phyloP scores from a whole-genome alignment of 2,797 vertebrate species.

The Mareca strepera region DNA sequence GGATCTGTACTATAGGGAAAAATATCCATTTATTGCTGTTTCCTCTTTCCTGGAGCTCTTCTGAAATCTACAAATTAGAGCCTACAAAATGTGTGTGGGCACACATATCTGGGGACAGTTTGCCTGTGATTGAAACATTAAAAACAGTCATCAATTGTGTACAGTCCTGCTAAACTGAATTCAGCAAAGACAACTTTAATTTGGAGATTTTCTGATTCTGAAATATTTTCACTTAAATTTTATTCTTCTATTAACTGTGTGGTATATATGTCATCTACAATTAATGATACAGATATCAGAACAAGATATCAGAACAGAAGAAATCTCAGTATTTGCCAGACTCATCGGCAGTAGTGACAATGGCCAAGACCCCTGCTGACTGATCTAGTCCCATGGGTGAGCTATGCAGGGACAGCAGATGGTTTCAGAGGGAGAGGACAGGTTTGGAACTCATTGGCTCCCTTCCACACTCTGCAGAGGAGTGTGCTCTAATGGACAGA shows the following conservation, averaged over 20 bases:
- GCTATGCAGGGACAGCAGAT: neutral
- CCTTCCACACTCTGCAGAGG: neutral
- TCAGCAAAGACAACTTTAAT: neutral
- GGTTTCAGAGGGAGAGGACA: neutral
- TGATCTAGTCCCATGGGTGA: neutral
- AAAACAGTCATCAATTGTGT: neutral
- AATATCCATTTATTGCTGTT: neutral
- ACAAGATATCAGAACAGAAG: neutral
- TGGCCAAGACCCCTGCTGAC: neutral
- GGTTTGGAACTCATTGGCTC: neutral
- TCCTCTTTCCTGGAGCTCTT: neutral
- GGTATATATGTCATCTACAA: neutral
- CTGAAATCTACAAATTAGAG: neutral
- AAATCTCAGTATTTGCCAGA: neutral
- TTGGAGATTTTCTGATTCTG: neutral
- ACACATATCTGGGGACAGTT: accelerated
- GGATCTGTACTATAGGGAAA: neutral
- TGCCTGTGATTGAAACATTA: neutral
- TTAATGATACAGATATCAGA: neutral
- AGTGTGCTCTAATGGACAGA: neutral
- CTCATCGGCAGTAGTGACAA: neutral
- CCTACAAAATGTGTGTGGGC: neutral
- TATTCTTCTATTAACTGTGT: neutral
- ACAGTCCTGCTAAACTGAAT: neutral
- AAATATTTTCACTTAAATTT: neutral